Evolutionary conservation across 1,140 invertebrate species (phyloP), one percentile per base, ranked within the genome.

Genomic region (Asobara japonica): DNA sequence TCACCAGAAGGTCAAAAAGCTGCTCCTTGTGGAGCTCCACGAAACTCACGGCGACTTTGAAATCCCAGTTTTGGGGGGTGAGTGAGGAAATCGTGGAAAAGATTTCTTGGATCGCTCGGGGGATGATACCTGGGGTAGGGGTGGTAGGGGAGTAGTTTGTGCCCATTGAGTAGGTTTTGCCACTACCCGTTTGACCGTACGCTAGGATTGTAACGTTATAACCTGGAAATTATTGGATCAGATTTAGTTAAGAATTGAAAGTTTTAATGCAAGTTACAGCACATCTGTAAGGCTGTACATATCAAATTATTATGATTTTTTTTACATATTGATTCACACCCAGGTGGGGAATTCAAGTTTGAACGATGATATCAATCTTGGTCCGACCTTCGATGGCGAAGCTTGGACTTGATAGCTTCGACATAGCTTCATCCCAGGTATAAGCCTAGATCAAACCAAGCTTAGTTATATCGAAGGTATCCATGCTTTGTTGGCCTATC

Each of bases 131-230:
- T 78, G 89, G 8, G 10, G 10, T 16, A 13, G 27, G 11, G 6
- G 10, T 89, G 72, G 89, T 90, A 2, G 13, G 18, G 33, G 85
- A 86, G 74, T 93, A 94, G 72, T 91, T 90, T 0, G 96, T 97
- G 2, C 96, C 96, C 96, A 98, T 98, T 0, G 95, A 94, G 85
- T 93, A 92, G 0, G 96, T 98, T 85, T 98, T 98, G 0, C 96
- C 96, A 76, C 95, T 96, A 6, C 96, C 96, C 2, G 96, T 98
- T 86, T 98, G 96, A 0, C 97, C 96, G 88, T 98, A 98, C 0
- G 97, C 96, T 38, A 96, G 79, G 74, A 97, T 94, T 13, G 97
- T 98, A 0, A 96, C 93, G 90, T 98, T 98, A 80, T 95, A 97
- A 5, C 94, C 93, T 93, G 76, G 66, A 81, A 79, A 16, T 16